These are phyloP conservation scores for Numida meleagris DNA, from an alignment of 2,113 vertebrate genomes.

Conservation along the genomic window DNA sequence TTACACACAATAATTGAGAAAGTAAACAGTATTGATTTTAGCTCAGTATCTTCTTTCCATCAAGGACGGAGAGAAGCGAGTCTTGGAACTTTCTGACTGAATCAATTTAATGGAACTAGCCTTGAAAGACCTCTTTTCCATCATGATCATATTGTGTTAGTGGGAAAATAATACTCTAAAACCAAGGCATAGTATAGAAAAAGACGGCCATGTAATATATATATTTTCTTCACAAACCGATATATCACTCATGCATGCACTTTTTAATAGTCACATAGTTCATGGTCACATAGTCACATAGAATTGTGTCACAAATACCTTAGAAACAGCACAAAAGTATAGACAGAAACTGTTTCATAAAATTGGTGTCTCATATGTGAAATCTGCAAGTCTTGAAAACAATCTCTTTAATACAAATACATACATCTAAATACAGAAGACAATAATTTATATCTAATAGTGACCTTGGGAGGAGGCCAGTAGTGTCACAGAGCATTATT, in stretches of 20 bases:
- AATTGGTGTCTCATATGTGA: background rate
- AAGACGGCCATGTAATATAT: background rate
- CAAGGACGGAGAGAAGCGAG: background rate
- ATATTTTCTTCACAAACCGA: background rate
- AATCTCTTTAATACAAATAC: background rate
- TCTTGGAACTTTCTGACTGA: background rate
- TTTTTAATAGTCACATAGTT: background rate
- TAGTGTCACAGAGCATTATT: background rate
- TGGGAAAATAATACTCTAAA: background rate
- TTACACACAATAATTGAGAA: background rate
- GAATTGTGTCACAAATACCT: background rate
- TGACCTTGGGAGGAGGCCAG: background rate
- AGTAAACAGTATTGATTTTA: constrained; percentile 58
- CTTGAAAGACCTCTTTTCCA: background rate
- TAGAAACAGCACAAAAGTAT: background rate
- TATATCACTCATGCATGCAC: rapidly evolving
- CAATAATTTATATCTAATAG: background rate
- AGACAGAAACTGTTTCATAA: background rate
- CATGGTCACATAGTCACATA: background rate
- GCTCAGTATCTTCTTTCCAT: constrained; percentile 17
- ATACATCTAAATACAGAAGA: background rate
- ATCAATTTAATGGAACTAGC: constrained; percentile 38
- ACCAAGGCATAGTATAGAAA: background rate
- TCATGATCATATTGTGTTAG: background rate
- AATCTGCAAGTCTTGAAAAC: background rate